Percentiles rank a stretch among this genome's conserved stretches.
Conservation (phyloP, 1,140 invertebrate species). For the Meloidogyne exigua region DNA sequence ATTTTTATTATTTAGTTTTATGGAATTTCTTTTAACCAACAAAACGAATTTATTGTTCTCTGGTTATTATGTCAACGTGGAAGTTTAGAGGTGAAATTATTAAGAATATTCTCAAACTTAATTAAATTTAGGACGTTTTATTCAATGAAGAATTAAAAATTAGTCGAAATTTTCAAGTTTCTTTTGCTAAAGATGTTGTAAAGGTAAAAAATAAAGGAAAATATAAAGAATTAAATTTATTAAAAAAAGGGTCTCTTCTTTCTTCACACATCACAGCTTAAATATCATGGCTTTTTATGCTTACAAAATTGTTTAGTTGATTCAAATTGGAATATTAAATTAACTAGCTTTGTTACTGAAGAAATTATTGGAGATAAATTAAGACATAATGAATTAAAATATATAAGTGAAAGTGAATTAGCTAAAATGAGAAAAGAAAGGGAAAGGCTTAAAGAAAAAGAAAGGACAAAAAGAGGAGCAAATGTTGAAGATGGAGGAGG, state of each 20-base stretch:
- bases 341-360: constrained; percentile 61
- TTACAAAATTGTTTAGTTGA: constrained; percentile 60
- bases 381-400: constrained; percentile 52
- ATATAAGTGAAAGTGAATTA: constrained; percentile 20
- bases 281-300: constrained; percentile 55
- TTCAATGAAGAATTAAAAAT: constrained; percentile 61
- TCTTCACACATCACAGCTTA: constrained; percentile 48
- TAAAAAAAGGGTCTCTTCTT: constrained; percentile 50
- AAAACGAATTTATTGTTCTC: constrained; percentile 62
- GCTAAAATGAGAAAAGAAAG: constrained; percentile 26
- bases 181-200: constrained; percentile 60
- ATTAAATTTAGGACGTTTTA: constrained; percentile 53
- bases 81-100: constrained; percentile 51
- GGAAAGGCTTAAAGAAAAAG: constrained; percentile 9
- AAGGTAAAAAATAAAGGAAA: constrained; percentile 28
- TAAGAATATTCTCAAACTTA: not conserved
- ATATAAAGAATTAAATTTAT: not conserved
- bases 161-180: constrained; percentile 59
- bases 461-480: constrained; percentile 25
- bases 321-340: constrained; percentile 60
- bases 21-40: constrained; percentile 63
- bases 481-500: constrained; percentile 10
- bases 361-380: constrained; percentile 41
- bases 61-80: constrained; percentile 60
- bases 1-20: too few species aligned